A percentile compares a stretch with the other conserved stretches of the same genome.
Conservation (phyloP, 2,113 vertebrate genomes). For the Solenodon paradoxus region DNA sequence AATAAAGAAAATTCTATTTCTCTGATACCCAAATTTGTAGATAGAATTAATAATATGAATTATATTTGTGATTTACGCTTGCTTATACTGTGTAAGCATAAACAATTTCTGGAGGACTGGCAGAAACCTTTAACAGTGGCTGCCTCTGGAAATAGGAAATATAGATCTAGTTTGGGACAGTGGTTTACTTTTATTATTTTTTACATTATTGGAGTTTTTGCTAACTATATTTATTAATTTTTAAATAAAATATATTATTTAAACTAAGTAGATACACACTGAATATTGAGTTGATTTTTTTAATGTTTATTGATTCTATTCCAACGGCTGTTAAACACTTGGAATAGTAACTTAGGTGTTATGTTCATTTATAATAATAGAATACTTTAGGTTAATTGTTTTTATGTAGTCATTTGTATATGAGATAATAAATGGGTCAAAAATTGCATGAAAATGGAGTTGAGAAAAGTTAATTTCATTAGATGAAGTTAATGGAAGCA, state of each 20-base stretch:
- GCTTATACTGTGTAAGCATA: not conserved
- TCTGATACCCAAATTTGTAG: not conserved
- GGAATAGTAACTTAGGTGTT: not conserved
- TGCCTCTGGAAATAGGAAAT: not conserved
- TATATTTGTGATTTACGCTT: not conserved
- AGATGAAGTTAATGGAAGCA: not conserved
- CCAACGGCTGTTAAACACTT: not conserved
- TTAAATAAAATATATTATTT: slow-evolving; percentile 25
- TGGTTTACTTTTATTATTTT: not conserved
- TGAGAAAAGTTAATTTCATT: not conserved
- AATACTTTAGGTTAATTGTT: not conserved
- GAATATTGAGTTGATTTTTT: not conserved
- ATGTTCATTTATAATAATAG: not conserved
- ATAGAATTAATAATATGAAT: not conserved
- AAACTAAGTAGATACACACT: not conserved
- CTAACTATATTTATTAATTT: not conserved
- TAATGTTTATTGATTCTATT: not conserved
- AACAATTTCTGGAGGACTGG: not conserved
- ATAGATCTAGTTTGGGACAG: not conserved
- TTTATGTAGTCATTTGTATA: not conserved
- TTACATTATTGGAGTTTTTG: not conserved
- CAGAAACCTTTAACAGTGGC: not conserved
- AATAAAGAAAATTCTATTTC: not conserved
- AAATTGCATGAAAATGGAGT: not conserved
- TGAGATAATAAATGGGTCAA: not conserved